Evolutionary conservation across 1,140 invertebrate species (phyloP).

Genomic region (Sipha flava): DNA sequence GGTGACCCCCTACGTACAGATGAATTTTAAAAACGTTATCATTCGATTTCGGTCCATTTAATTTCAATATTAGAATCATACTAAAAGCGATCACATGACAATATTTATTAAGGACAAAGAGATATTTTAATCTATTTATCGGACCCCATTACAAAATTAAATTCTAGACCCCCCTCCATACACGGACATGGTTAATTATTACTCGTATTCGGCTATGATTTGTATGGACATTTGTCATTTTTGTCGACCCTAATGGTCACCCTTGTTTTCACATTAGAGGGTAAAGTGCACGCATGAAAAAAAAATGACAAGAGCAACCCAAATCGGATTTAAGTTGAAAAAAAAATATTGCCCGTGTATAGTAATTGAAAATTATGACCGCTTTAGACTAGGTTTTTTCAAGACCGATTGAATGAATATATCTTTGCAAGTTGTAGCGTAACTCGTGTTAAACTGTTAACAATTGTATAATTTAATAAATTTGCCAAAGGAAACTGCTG

Average conservation of each 20-base stretch:
- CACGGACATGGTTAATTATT: slow-evolving; percentile 20
- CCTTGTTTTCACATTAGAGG: slow-evolving; percentile 17
- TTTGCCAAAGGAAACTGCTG: background rate
- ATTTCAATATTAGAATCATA: slow-evolving; percentile 19
- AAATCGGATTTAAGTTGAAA: background rate
- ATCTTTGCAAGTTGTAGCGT: too few relatives aligned
- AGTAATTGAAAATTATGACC: background rate
- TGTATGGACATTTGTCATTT: slow-evolving; percentile 31
- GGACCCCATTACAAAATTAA: slow-evolving; percentile 31
- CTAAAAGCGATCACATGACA: slow-evolving; percentile 12
- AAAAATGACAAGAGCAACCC: background rate
- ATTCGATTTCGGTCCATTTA: slow-evolving; percentile 31
- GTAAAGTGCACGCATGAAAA: background rate
- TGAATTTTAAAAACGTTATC: slow-evolving; percentile 13
- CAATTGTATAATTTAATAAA: background rate
- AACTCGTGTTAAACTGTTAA: background rate
- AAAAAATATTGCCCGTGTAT: background rate
- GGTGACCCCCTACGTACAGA: background rate
- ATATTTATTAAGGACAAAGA: slow-evolving; percentile 16
- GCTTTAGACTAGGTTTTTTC: background rate
- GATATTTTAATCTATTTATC: slow-evolving; percentile 31
- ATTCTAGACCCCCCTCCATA: background rate
- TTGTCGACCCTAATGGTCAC: slow-evolving; percentile 11
- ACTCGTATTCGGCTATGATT: slow-evolving; percentile 15
- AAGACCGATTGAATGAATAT: background rate